Percentiles rank a stretch among this genome's conserved stretches.
Evolutionary conservation across 2,888 invertebrate species (phyloP).

Genomic region (Mythimna vitellina): DNA sequence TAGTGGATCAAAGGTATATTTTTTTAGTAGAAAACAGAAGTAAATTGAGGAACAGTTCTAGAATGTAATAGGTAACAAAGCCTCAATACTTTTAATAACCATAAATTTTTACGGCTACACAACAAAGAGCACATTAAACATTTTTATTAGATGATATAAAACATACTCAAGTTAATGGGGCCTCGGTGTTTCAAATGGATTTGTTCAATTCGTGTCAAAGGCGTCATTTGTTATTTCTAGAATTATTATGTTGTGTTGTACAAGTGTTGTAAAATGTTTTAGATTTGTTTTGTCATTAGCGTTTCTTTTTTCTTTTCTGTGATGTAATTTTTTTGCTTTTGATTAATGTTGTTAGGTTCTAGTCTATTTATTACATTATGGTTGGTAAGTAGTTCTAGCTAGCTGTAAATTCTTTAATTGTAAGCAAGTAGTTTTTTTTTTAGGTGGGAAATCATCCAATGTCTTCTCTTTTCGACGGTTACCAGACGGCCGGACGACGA

Average conservation of each 20-base stretch:
- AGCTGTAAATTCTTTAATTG: background rate
- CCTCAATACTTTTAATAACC: constrained; percentile 51
- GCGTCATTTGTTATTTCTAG: constrained; percentile 58
- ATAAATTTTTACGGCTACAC: constrained; percentile 52
- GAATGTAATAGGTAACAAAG: constrained; percentile 12
- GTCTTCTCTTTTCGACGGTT: too few species aligned
- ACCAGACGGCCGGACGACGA: too few species aligned
- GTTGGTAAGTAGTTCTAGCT: background rate
- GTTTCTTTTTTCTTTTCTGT: constrained; percentile 27
- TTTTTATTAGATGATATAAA: constrained; percentile 62
- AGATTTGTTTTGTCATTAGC: constrained; percentile 58
- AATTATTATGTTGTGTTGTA: constrained; percentile 49
- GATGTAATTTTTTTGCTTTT: constrained; percentile 12
- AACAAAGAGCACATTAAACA: constrained; percentile 54
- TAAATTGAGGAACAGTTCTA: background rate
- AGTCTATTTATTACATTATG: constrained; percentile 18
- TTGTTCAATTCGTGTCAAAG: constrained; percentile 63
- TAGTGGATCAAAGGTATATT: too few species aligned
- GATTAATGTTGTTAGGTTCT: constrained; percentile 29
- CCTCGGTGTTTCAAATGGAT: constrained; percentile 64
- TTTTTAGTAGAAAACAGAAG: too few species aligned
- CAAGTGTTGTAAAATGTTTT: constrained; percentile 50
- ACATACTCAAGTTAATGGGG: constrained; percentile 65
- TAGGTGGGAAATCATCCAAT: too few species aligned
- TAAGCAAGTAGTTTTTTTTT: too few species aligned